A percentile compares a stretch with the other conserved stretches of the same genome.
phyloP scores from a whole-genome alignment of 2,113 vertebrate genomes.

The Gallinago paraguaiae region DNA sequence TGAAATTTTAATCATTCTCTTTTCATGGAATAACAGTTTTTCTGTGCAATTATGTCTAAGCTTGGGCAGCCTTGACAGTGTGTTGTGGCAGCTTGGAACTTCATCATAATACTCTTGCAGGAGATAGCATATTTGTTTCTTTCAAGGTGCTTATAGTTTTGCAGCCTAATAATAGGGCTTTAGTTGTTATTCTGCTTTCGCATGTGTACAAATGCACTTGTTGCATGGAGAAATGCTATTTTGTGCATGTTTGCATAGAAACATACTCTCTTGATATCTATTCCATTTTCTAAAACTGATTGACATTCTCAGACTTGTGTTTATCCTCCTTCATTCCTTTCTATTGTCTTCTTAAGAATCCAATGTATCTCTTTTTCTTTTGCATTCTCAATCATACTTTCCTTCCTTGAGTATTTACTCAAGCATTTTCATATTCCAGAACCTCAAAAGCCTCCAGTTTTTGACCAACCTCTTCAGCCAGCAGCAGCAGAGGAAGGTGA shows the following conservation, averaged over 20 bases:
- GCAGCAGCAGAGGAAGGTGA: conserved; percentile 83
- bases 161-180: background rate
- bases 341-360: background rate
- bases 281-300: background rate
- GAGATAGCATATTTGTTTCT: background rate
- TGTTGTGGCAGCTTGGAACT: background rate
- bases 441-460: conserved; percentile 87
- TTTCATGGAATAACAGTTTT: background rate
- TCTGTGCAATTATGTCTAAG: background rate
- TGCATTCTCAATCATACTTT: background rate
- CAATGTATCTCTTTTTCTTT: background rate
- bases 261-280: background rate
- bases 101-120: background rate
- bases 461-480: conserved; percentile 88
- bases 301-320: background rate
- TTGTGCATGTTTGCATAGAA: background rate
- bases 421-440: conserved; percentile 78
- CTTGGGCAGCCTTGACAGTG: background rate
- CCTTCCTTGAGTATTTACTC: conserved; percentile 2
- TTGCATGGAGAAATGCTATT: background rate
- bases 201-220: background rate
- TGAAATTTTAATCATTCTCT: background rate
- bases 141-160: background rate
- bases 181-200: background rate
- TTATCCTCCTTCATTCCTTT: background rate